phyloP scores from a whole-genome alignment of 2,888 invertebrate species.

The Andrena camellia region DNA sequence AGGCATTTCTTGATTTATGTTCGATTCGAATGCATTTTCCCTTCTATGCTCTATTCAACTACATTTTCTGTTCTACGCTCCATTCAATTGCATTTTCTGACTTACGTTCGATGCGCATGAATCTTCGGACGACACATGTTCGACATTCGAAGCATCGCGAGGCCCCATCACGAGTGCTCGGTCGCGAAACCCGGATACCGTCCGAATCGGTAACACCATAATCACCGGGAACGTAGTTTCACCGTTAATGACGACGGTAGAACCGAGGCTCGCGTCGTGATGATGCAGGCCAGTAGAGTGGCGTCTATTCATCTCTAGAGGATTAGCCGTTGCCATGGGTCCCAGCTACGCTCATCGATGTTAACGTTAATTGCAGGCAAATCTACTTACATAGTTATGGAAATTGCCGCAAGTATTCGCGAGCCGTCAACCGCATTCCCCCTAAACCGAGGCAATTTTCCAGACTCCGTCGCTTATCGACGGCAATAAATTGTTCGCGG shows the following conservation, averaged over 20 bases:
- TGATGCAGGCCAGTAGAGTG: neutral
- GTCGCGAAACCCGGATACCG: constrained; percentile 3
- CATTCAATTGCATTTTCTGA: too few relatives aligned
- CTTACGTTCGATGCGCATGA: too few relatives aligned
- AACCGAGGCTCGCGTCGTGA: neutral
- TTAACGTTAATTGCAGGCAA: constrained; percentile 1
- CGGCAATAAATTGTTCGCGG: constrained; percentile 13
- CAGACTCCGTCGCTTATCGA: constrained; percentile 25
- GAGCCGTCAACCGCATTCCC: neutral
- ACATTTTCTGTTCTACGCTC: too few relatives aligned
- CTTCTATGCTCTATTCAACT: too few relatives aligned
- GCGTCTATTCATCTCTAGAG: neutral
- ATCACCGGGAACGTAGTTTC: neutral
- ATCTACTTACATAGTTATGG: constrained; percentile 24
- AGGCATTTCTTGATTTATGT: too few relatives aligned
- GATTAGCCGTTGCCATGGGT: constrained; percentile 6
- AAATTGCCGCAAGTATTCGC: constrained; percentile 19
- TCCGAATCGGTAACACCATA: constrained; percentile 6
- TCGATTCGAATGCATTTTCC: too few relatives aligned
- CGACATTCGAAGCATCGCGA: too few relatives aligned
- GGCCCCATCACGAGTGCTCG: neutral
- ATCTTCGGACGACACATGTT: too few relatives aligned
- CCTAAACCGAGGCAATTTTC: constrained; percentile 38
- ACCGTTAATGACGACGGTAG: constrained; percentile 6
- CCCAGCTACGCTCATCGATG: neutral